Conservation (phyloP, 2,797 vertebrate species). For the Sphenodon punctatus region DNA sequence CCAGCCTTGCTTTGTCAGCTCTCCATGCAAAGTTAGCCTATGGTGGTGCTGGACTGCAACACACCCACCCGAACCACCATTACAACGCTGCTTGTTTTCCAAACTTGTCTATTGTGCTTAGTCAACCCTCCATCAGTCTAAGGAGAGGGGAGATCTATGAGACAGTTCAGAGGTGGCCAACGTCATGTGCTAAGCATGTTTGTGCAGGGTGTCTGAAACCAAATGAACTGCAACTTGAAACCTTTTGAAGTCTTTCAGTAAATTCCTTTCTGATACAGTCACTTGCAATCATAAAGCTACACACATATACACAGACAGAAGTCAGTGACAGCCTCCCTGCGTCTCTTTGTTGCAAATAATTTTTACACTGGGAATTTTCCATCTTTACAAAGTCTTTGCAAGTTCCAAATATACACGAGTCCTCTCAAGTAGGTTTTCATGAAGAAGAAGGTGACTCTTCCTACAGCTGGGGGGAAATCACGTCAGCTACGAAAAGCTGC, state of each 20-base stretch:
- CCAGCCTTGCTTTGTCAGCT: neutral
- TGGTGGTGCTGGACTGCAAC: neutral
- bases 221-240: constrained; percentile 49
- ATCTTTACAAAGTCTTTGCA: neutral
- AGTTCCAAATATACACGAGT: no score
- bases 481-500: no score
- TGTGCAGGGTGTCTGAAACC: constrained; percentile 32
- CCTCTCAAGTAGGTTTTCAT: neutral
- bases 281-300: neutral
- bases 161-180: neutral
- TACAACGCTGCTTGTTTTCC: neutral
- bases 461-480: neutral
- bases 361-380: neutral
- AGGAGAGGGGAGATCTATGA: neutral
- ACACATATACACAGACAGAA: neutral
- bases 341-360: neutral
- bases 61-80: no score
- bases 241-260: constrained; percentile 30
- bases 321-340: neutral
- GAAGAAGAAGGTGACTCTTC: neutral
- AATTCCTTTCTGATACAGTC: constrained; percentile 68
- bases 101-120: neutral
- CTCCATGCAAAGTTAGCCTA: neutral
- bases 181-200: constrained; percentile 9
- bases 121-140: neutral